Evolutionary conservation across 1,140 invertebrate species (phyloP).

Genomic region (Psix sp.): DNA sequence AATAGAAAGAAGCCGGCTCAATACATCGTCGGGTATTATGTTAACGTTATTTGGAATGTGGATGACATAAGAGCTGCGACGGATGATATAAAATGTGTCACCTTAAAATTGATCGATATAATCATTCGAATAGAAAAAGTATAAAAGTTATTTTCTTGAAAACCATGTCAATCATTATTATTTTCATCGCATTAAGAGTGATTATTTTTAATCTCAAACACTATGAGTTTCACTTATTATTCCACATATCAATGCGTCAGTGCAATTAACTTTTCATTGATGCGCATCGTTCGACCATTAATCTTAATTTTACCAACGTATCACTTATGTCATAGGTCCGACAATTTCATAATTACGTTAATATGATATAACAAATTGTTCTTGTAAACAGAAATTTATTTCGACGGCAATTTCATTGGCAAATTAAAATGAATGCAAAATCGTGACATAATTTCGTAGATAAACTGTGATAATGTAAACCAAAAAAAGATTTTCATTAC

Average conservation of each 20-base stretch:
- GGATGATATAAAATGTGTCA: slow-evolving; percentile 44
- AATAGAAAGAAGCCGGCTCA: not conserved
- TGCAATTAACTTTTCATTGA: too few relatives aligned
- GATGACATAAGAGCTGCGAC: slow-evolving; percentile 32
- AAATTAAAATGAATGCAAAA: too few relatives aligned
- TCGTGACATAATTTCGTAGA: too few relatives aligned
- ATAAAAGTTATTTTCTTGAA: slow-evolving; percentile 44
- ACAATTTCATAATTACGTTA: slow-evolving; percentile 1
- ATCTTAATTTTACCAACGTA: not conserved
- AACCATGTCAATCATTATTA: slow-evolving; percentile 37
- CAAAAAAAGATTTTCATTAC: too few relatives aligned
- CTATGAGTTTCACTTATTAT: slow-evolving; percentile 3
- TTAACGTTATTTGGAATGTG: slow-evolving; percentile 31
- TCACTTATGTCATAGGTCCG: not conserved
- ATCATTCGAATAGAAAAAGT: slow-evolving; percentile 43
- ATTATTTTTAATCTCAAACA: slow-evolving; percentile 30
- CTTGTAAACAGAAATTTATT: not conserved
- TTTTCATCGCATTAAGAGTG: slow-evolving; percentile 33
- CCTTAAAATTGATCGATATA: slow-evolving; percentile 35
- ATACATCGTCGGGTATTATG: slow-evolving; percentile 9
- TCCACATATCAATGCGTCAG: too few relatives aligned
- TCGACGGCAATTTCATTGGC: too few relatives aligned
- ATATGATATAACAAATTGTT: not conserved
- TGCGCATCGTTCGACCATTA: too few relatives aligned
- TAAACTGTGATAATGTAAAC: too few relatives aligned